Evolutionary conservation across 2,113 vertebrate species (phyloP).

Genomic region (Benitochromis conjunctus): DNA sequence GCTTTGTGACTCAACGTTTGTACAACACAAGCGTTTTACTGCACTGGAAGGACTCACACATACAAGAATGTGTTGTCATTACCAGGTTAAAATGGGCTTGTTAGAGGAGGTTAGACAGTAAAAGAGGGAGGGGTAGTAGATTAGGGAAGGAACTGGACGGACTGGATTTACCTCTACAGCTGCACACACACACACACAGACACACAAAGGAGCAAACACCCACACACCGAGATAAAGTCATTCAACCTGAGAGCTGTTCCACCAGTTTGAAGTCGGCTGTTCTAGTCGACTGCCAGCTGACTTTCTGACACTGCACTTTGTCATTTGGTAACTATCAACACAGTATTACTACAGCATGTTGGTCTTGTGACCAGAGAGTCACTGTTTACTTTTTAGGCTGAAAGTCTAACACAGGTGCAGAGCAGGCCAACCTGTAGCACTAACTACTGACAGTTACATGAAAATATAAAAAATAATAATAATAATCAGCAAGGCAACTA

Average conservation of each 20-base stretch:
- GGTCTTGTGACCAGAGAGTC: not conserved
- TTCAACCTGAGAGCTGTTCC: not conserved
- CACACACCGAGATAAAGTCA: not conserved
- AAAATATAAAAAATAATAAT: not conserved
- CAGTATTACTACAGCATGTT: not conserved
- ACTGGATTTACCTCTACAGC: conserved; percentile 53
- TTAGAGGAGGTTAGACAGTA: not conserved
- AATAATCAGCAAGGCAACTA: not conserved
- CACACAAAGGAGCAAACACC: conserved; percentile 16
- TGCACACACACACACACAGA: not conserved
- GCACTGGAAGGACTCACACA: not conserved
- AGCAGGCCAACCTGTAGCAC: not conserved
- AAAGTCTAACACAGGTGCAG: not conserved
- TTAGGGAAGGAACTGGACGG: conserved; percentile 34
- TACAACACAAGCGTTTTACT: not conserved
- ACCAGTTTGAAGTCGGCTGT: not conserved
- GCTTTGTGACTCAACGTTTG: not conserved
- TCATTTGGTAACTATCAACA: not conserved
- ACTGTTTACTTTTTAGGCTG: not conserved
- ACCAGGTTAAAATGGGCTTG: not conserved
- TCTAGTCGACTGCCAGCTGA: not conserved
- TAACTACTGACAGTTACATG: not conserved
- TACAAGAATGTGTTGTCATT: not conserved
- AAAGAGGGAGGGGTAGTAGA: not conserved
- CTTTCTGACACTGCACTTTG: not conserved